phyloP scores from a whole-genome alignment of 2,113 vertebrate genomes.

The Tetrao urogallus region DNA sequence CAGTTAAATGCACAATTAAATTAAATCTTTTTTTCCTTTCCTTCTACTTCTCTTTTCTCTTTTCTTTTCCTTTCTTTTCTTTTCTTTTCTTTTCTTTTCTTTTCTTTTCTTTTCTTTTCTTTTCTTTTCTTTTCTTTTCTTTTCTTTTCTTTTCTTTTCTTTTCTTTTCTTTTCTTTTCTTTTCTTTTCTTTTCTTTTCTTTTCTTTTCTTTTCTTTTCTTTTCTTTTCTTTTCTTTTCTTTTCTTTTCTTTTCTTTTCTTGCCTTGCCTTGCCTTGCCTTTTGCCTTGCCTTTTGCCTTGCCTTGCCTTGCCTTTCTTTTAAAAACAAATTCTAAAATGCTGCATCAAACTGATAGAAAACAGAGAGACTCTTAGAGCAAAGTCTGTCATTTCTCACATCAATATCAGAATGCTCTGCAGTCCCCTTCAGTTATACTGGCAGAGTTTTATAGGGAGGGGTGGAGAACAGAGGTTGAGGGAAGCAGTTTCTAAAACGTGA shows the following conservation, averaged over 20 bases:
- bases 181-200: neutral
- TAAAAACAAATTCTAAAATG: neutral
- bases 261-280: too few relatives aligned
- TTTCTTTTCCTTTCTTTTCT: too few relatives aligned
- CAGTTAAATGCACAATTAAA: conserved; percentile 48
- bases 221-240: neutral
- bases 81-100: neutral
- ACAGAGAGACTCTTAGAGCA: neutral
- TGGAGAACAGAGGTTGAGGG: neutral
- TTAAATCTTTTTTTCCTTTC: neutral
- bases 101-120: too few relatives aligned
- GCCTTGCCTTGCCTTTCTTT: neutral
- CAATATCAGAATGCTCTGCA: neutral
- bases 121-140: too few relatives aligned
- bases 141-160: too few relatives aligned
- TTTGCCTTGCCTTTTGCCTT: too few relatives aligned
- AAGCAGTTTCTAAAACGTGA: neutral
- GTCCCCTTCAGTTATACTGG: neutral
- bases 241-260: neutral
- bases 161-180: too few relatives aligned
- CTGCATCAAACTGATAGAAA: neutral
- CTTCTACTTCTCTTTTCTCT: too few relatives aligned
- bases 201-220: too few relatives aligned
- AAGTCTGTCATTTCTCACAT: neutral
- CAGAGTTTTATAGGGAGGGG: neutral